Base-by-base conservation (phyloP, 2,113 vertebrate species). In the Apeltes quadracus region DNA sequence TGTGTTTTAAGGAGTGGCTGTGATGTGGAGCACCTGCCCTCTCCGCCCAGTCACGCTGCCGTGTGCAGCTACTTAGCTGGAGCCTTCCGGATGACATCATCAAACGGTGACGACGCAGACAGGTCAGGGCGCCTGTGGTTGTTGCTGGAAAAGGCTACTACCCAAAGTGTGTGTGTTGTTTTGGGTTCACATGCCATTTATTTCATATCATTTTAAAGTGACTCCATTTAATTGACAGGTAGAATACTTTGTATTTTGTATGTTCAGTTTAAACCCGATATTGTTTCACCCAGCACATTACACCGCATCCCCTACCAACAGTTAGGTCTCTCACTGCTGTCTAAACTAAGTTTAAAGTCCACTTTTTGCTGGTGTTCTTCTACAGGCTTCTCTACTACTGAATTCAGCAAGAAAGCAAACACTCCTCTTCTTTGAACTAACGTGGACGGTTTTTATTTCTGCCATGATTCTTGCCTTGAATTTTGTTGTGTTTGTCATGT, bases 41-140 rank as follows among this genome's bases (percentile, higher is more conserved):
- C 68, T 61, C 69, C 32, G 3, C 46, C 74, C 79, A 84, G 76
- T 78, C 77, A 39, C 36, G 76, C 85, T 82, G 75, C 67, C 61
- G 78, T 43, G 76, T 70, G 62, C 14, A 36, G 44, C 75, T 81
- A 78, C 84, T 38, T 68, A 83, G 74, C 74, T 84, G 78, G 81
- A 87, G 81, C 75, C 82, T 88, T 89, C 86, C 77, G 25, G 66
- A 83, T 92, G 87, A 91, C 87, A 87, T 92, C 90, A 92, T 88
- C 83, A 88, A 88, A 89, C 25, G 34, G 80, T 86, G 87, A 90
- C 79, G 64, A 73, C 79, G 82, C 79, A 87, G 87, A 91, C 89
- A 72, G 82, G 77, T 88, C 80, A 77, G 63, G 85, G 80, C 77
- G 84, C 85, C 84, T 83, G 84, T 61, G 88, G 87, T 82, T 68